Conservation (phyloP, 2,888 invertebrate genomes). For the Eurytoma californica region DNA sequence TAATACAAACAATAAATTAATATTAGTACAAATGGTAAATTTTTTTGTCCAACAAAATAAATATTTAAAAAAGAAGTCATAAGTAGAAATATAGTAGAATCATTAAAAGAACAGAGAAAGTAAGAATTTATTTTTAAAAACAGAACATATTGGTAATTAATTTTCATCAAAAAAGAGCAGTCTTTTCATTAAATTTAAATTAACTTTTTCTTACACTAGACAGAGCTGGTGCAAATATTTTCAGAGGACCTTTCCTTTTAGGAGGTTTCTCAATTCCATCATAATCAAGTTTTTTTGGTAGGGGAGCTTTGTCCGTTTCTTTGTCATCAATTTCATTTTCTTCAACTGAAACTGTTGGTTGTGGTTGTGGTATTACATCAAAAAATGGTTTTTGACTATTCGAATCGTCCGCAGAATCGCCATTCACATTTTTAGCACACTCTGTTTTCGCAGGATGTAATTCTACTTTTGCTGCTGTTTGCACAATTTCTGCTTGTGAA, state of each 20-base stretch:
- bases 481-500: slow-evolving; percentile 8
- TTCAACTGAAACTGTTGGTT: slow-evolving; percentile 71
- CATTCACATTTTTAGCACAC: slow-evolving; percentile 21
- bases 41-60: not conserved
- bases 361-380: slow-evolving; percentile 77
- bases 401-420: slow-evolving; percentile 11
- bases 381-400: slow-evolving; percentile 62
- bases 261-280: slow-evolving; percentile 58
- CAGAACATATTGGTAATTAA: not conserved
- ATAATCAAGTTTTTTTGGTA: slow-evolving; percentile 65
- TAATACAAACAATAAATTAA: slow-evolving; percentile 62
- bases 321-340: slow-evolving; percentile 62
- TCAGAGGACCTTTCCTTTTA: slow-evolving; percentile 76
- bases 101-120: too few relatives aligned
- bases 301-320: slow-evolving; percentile 79
- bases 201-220: slow-evolving; percentile 76
- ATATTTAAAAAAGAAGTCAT: not conserved
- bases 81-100: too few relatives aligned
- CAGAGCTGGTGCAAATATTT: slow-evolving; percentile 83
- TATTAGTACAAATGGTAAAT: not conserved
- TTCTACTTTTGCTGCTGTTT: slow-evolving; percentile 15
- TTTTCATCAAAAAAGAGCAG: not conserved
- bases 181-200: slow-evolving; percentile 3
- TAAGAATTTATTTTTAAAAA: not conserved
- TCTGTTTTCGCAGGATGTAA: slow-evolving; percentile 41